Base-by-base conservation (phyloP, 2,888 invertebrate species). In the Acrobasis suavella region DNA sequence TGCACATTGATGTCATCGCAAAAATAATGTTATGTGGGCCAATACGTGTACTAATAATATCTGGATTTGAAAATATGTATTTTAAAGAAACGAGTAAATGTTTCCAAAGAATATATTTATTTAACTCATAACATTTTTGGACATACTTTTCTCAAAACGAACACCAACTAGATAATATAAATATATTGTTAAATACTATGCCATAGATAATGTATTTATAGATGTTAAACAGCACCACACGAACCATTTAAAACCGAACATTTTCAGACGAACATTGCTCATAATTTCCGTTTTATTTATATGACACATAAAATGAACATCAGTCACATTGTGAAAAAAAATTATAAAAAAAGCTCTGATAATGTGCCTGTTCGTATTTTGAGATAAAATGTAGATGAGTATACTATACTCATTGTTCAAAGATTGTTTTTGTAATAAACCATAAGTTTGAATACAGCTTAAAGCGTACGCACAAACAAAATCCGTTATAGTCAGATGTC, bases 401-500 rank as follows among this genome's bases (percentile, higher is more conserved):
- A 73, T 69, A 67, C 69, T 71, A 71, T n/a, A n/a, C 22, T 2
- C 3, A 72, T 72, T 68, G 58, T 73, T 73, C 71, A 73, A 71
- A 71, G 59, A 68, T 68, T 69, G 71, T 68, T 70, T 66, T 66
- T 67, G 62, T 67, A 67, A n/a, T 39, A 12, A 67, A 65, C 66
- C 69, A 67, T 70, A 71, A 69, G 63, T 70, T 69, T 64, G 62
- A 72, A 70, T 67, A 65, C 66, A 70, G 73, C 64, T 67, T 64
- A 65, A 64, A 66, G 71, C 73, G 74, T 72, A 80, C 78, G 81
- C 82, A 83, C 78, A 83, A 83, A 81, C 77, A 82, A 81, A 83
- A 83, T 81, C 79, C 78, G 74, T 78, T 82, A 80, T 91, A 91
- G 91, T 91, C 91, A 91, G 81, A 82, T 81, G 75, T 91, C 91